A percentile compares a stretch with the other conserved stretches of the same genome.
Evolutionary conservation across 2,113 vertebrate genomes (phyloP).

Genomic region (Rhadina sibilatrix): DNA sequence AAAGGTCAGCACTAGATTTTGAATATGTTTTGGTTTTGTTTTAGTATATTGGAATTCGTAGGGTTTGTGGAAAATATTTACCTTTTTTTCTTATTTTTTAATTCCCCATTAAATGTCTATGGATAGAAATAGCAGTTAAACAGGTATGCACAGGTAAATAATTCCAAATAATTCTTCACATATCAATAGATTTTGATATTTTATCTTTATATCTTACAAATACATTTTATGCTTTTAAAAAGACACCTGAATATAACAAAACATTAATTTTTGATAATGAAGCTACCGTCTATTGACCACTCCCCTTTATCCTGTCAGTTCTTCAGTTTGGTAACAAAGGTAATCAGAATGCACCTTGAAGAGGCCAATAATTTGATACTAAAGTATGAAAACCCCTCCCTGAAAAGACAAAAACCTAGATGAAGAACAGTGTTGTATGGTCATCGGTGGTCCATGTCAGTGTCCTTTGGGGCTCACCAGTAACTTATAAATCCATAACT

Average conservation of each 20-base stretch:
- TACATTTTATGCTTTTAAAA: background rate
- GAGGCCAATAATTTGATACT: background rate
- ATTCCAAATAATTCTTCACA: background rate
- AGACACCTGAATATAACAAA: background rate
- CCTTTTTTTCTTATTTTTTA: background rate
- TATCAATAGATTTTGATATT: background rate
- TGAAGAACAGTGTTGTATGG: background rate
- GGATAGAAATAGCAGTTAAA: background rate
- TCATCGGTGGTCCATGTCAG: background rate
- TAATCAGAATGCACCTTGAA: background rate
- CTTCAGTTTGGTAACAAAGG: background rate
- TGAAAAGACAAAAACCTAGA: background rate
- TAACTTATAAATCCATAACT: background rate
- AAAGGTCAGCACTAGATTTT: background rate
- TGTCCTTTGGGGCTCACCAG: background rate
- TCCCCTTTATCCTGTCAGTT: background rate
- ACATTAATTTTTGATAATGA: background rate
- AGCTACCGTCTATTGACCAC: background rate
- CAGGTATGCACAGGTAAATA: background rate
- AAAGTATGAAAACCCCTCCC: background rate
- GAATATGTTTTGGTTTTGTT: background rate
- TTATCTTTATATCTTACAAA: background rate
- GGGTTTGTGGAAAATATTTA: background rate
- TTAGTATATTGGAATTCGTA: background rate
- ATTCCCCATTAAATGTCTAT: background rate